Base-by-base conservation (phyloP, 2,888 invertebrate species). In the Lomographa bimaculata region DNA sequence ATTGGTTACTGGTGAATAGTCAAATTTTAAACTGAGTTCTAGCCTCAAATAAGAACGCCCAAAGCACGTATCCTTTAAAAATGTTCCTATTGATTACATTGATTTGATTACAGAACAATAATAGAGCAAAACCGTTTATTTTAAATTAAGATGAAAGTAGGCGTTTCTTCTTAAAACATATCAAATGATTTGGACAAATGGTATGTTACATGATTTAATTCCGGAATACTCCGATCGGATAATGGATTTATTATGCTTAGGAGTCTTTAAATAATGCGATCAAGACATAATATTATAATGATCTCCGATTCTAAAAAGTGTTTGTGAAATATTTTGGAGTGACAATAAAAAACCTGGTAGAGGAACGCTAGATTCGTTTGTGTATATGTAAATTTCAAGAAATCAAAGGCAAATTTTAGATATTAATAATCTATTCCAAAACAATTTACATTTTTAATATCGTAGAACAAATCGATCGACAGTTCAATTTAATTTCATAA, bases 101-200 rank as follows among this genome's bases (percentile, higher is more conserved):
- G 39, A 38, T 45, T 42, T 46, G 48, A 27, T 29, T 43, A 50
- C 63, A 63, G 79, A 80, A 79, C 80, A 80, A 82, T 69, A 29
- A 53, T 71, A 54, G 79, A 79, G 77, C 79, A 80, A 81, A 71
- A 57, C 47, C 50, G 42, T 54, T 62, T 57, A 54, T 55, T 40
- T 44, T 48, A 45, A 51, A 47, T 26, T 40, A 48, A 40, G 37
- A 26, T 34, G 47, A 44, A 60, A 20, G n/a, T 16, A 6, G 19
- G 6, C 60, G 71, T 73, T 74, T 62, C 77, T 75, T 75, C 68
- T 62, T 73, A 73, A 75, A 43, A 84, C 84, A 84, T 84, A 84
- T 84, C 84, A 82, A 71, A 49, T 66, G 66, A 50, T 64, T 67
- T 70, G 57, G 64, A 64, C 64, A 66, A 64, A 57, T 52, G 37